These are phyloP conservation scores for Theristicus caerulescens DNA, from an alignment of 2,113 vertebrate genomes.

Conservation along the genomic window DNA sequence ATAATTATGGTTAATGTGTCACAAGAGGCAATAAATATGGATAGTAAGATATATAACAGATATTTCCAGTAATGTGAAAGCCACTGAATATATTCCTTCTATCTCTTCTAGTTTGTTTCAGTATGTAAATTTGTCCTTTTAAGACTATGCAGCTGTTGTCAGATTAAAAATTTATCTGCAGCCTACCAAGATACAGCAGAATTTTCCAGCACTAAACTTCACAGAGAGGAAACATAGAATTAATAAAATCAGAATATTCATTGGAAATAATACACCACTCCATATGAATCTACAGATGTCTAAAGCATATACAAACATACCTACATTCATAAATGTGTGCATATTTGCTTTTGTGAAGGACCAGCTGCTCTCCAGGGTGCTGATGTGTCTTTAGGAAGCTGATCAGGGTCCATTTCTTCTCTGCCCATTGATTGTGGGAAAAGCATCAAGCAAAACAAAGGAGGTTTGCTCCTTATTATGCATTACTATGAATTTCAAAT, in stretches of 20 bases:
- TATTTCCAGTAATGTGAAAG: not conserved
- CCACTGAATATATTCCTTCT: not conserved
- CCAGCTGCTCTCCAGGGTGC: not conserved
- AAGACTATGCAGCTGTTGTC: slow-evolving; percentile 6
- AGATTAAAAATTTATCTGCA: slow-evolving; percentile 52
- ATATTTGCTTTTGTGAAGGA: not conserved
- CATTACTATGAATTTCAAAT: slow-evolving; percentile 24
- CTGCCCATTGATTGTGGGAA: not conserved
- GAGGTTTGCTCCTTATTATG: not conserved
- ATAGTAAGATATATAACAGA: not conserved
- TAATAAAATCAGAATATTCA: slow-evolving; percentile 46
- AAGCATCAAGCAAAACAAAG: not conserved
- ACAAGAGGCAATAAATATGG: not conserved
- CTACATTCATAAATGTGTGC: not conserved
- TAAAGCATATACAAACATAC: not conserved
- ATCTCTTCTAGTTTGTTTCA: not conserved
- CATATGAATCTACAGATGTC: not conserved
- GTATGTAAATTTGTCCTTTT: slow-evolving; percentile 44
- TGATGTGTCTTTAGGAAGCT: not conserved
- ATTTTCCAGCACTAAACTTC: not conserved
- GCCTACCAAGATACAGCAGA: not conserved
- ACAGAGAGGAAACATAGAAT: slow-evolving; percentile 17
- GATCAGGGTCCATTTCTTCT: not conserved
- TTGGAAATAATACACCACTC: slow-evolving; percentile 6
- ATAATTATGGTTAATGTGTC: slow-evolving; percentile 21